Base-by-base conservation (phyloP, 2,888 invertebrate species). In the Scaptodrosophila latifasciaeformis region DNA sequence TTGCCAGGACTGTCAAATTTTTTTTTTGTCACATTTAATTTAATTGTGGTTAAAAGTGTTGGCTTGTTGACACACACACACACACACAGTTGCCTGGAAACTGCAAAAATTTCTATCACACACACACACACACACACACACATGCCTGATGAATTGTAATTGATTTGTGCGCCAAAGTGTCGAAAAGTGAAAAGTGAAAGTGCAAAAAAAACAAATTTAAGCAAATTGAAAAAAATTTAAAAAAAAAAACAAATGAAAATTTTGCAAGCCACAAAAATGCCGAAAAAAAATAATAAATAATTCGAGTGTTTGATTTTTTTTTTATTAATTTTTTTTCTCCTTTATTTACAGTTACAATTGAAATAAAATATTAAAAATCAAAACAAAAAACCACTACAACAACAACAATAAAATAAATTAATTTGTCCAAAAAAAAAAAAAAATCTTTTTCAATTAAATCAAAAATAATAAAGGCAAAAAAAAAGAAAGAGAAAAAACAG, bases 391-490 rank as follows among this genome's bases (percentile, higher is more conserved):
- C n/a, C n/a, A n/a, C n/a, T n/a, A n/a, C n/a, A n/a, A n/a, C n/a
- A n/a, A n/a, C n/a, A n/a, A n/a, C n/a, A n/a, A n/a, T n/a, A n/a
- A n/a, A n/a, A n/a, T n/a, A n/a, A n/a, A n/a, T n/a, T n/a, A n/a
- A n/a, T 34, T 12, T 34, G 34, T 34, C 2, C 13, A 49, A 49
- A 34, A 49, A 49, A 44, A 34, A 47, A 54, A 37, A 27, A 10
- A 17, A 30, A 18, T 15, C 15, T 18, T 31, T 17, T 18, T 40
- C 27, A 34, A 42, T 13, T n/a, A 18, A 30, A 45, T 49, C 53
- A 24, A 30, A 31, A 53, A 59, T 56, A 59, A 70, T 70, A 74
- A 74, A 74, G 80, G 74, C 75, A 80, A 70, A 54, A 24, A 30
- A 39, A 13, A 9, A 43, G 17, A 49, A 42, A 49, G 29, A 18